Evolutionary conservation across 1,140 invertebrate genomes (phyloP).

Genomic region (Cecropterus lyciades): DNA sequence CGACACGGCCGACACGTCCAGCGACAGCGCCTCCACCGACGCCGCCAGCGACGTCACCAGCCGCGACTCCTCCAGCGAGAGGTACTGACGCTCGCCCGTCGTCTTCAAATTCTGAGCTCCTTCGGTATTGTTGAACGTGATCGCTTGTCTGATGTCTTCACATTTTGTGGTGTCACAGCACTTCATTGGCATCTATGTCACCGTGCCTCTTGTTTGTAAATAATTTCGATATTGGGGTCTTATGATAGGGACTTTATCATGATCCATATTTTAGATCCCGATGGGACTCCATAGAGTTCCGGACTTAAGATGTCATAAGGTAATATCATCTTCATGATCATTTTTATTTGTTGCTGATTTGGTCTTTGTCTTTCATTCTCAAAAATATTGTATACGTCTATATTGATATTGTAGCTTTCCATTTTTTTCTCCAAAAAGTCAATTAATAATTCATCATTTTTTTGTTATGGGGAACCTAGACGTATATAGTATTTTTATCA

Average conservation of each 20-base stretch:
- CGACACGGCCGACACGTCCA: constrained; percentile 48
- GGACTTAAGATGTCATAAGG: constrained; percentile 5
- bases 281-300: background rate
- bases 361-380: background rate
- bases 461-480: background rate
- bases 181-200: constrained; percentile 7
- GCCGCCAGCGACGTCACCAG: constrained; percentile 77
- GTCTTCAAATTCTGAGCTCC: constrained; percentile 7
- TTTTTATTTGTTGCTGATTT: background rate
- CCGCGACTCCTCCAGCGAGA: constrained; percentile 65
- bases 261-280: constrained; percentile 31
- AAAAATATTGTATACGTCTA: background rate
- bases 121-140: constrained; percentile 19
- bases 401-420: no score
- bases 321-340: constrained; percentile 31
- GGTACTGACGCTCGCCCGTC: constrained; percentile 49
- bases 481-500: background rate
- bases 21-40: constrained; percentile 61
- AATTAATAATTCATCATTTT: background rate
- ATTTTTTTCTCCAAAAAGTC: no score
- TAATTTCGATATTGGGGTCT: background rate
- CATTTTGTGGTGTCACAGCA: background rate
- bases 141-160: background rate
- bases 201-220: background rate
- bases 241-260: constrained; percentile 12